phyloP scores from a whole-genome alignment of 2,888 invertebrate species.

The Drosophila anceps region DNA sequence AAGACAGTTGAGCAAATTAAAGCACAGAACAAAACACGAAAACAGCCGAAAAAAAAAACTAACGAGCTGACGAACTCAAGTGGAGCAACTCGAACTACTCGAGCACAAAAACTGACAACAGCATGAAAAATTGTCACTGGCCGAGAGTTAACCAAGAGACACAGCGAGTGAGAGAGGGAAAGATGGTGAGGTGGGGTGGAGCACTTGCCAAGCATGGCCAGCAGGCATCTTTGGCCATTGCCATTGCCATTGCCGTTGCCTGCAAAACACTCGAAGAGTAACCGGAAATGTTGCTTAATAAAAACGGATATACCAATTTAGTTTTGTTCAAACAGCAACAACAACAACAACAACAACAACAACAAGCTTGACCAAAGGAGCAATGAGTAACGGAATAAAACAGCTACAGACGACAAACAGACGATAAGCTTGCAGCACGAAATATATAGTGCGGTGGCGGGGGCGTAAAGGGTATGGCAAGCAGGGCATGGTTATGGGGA shows the following conservation, averaged over 20 bases:
- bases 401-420: slow-evolving; percentile 54
- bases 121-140: slow-evolving; percentile 79
- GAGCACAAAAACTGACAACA: slow-evolving; percentile 74
- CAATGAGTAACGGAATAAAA: slow-evolving; percentile 73
- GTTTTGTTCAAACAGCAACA: slow-evolving; percentile 73
- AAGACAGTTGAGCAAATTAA: slow-evolving; percentile 45
- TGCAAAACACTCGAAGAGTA: slow-evolving; percentile 68
- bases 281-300: slow-evolving; percentile 81
- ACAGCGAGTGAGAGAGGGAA: not conserved
- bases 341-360: slow-evolving; percentile 31
- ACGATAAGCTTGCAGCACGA: slow-evolving; percentile 28
- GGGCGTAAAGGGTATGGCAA: not conserved
- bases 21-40: slow-evolving; percentile 47
- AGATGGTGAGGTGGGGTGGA: not conserved
- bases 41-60: slow-evolving; percentile 58
- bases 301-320: slow-evolving; percentile 82
- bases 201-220: slow-evolving; percentile 23
- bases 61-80: slow-evolving; percentile 66
- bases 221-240: slow-evolving; percentile 39
- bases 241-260: slow-evolving; percentile 41
- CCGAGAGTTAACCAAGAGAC: slow-evolving; percentile 59
- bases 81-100: slow-evolving; percentile 33
- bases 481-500: not conserved
- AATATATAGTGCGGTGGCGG: too few relatives aligned
- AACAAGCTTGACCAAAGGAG: slow-evolving; percentile 51